These are phyloP conservation scores for Perizoma affinitatum DNA, from an alignment of 2,888 invertebrate genomes.

Conservation along the genomic window DNA sequence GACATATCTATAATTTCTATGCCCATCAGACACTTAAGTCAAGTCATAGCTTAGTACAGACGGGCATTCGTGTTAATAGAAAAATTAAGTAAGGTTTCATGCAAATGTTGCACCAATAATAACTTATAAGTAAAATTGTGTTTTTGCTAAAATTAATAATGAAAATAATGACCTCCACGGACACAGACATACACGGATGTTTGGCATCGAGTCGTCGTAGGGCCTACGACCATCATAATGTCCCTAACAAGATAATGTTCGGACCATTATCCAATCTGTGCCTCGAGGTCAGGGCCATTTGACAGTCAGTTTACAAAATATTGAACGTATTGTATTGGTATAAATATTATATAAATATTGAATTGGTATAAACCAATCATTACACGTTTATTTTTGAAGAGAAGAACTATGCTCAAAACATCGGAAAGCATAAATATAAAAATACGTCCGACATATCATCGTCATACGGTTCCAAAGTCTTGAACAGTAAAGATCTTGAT, in stretches of 20 bases:
- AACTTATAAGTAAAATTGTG: too few relatives aligned
- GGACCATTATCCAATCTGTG: constrained; percentile 28
- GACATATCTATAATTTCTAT: too few relatives aligned
- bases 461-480: constrained; percentile 34
- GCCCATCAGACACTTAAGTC: too few relatives aligned
- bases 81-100: too few relatives aligned
- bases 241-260: constrained; percentile 23
- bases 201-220: constrained; percentile 9
- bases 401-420: constrained; percentile 11
- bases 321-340: constrained; percentile 19
- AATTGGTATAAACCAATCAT: constrained; percentile 24
- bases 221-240: constrained; percentile 7
- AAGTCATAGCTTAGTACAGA: too few relatives aligned
- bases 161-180: too few relatives aligned
- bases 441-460: constrained; percentile 37
- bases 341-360: too few relatives aligned
- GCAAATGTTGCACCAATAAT: too few relatives aligned
- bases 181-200: constrained; percentile 9
- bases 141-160: too few relatives aligned
- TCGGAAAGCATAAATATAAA: constrained; percentile 27
- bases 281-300: constrained; percentile 26
- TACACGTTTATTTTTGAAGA: constrained; percentile 16
- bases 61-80: too few relatives aligned
- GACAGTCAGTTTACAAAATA: constrained; percentile 16
- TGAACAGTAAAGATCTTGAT: constrained; percentile 62